A percentile compares a stretch with the other conserved stretches of the same genome.
Conservation (phyloP, 2,888 invertebrate species). For the Drosophila ezoana region DNA sequence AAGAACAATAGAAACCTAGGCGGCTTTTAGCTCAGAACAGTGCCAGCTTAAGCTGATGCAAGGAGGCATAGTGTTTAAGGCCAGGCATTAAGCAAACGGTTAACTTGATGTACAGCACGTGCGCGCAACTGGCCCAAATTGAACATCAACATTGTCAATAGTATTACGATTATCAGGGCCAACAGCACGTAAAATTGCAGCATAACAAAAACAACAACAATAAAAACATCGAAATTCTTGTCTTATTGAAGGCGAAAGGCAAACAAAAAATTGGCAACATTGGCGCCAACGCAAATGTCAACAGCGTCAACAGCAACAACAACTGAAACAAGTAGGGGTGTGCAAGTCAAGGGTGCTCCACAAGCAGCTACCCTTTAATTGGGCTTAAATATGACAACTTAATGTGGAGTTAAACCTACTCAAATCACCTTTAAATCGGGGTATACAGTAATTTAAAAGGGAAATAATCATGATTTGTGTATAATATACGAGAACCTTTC, state of each 20-base stretch:
- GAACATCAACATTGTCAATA: conserved; percentile 63
- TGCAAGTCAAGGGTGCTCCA: no score
- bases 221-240: conserved; percentile 30
- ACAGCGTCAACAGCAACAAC: conserved; percentile 36
- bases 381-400: not conserved
- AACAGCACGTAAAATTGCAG: conserved; percentile 77
- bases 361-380: not conserved
- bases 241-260: conserved; percentile 60
- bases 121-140: conserved; percentile 44
- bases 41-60: no score
- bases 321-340: not conserved
- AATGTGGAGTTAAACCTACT: no score
- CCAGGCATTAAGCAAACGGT: conserved; percentile 9
- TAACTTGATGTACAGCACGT: conserved; percentile 34
- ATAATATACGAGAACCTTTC: no score
- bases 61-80: conserved; percentile 10
- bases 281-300: conserved; percentile 63
- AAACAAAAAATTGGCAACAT: conserved; percentile 64
- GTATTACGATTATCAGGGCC: conserved; percentile 66
- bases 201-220: conserved; percentile 31
- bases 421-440: no score
- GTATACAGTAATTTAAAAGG: no score
- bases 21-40: conserved; percentile 14
- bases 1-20: conserved; percentile 15
- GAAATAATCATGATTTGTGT: no score